Evolutionary conservation across 2,797 vertebrate species (phyloP), one percentile per base, ranked within the genome.

Genomic region (Margarornis squamiger): DNA sequence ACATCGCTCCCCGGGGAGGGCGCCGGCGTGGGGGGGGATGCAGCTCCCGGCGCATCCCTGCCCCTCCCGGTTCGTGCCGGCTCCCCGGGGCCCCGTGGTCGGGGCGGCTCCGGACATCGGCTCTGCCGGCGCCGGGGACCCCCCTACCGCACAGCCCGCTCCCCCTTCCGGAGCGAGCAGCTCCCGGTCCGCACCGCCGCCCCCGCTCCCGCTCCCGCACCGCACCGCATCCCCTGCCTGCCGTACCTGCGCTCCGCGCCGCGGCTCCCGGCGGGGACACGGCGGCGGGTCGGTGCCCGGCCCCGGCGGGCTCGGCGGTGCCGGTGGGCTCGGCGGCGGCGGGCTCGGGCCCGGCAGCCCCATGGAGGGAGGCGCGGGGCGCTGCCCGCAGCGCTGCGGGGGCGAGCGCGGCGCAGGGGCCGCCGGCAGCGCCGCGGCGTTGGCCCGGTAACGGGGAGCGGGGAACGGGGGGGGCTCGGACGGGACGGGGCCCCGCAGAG

Each of bases 381-480:
- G 86, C 82, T 82, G 81, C 76, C 85, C 90, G 80, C 62, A 78
- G 58, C 63, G 86, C 77, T 91, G 90, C 93, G 78, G 93, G 86
- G 81, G 83, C 85, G 34, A 87, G 86, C 83, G 72, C 79, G 77
- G 71, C 92, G 91, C 95, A 81, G 94, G 85, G 93, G 88, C 91
- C 67, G 81, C 75, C 81, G 75, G 89, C 95, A 93, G 86, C 95
- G 79, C 93, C 95, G 92, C 91, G 46, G 76, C 93, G 96, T 97
- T 94, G 97, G 88, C 95, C 51, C 72, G 96, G 97, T 94, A 96
- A 97, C 96, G 86, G 63, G 34, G 75, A 43, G 80, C 45, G 54
- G 70, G 48, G 43, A 87, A 41, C 36, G 59, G 30, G 73, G 81
- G 6, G 58, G 65, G 92, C 75, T 70, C 49, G 74, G 76, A 72